Base-by-base conservation (phyloP, 2,113 vertebrate species). In the Nycticryphes semicollaris region DNA sequence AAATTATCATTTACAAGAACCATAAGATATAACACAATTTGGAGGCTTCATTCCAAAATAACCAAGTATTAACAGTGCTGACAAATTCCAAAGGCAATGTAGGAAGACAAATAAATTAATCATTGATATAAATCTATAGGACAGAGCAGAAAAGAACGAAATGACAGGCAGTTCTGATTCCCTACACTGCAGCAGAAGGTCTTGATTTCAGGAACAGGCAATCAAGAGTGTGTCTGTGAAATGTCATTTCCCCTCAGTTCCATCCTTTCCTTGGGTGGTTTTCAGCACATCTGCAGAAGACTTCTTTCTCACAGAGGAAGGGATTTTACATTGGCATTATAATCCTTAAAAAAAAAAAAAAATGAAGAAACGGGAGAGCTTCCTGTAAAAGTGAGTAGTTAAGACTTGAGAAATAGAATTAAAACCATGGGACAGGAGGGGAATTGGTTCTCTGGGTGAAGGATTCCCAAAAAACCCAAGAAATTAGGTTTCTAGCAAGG, bases 351-450 rank as follows among this genome's bases (percentile, higher is more conserved):
- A n/a, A 60, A 87, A 47, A 51, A 25, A 23, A 53, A 23, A 28
- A 22, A 5, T 59, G 13, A 56, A 20, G 2, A 31, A 18, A 10
- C 3, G 6, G 25, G 2, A 7, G 3, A 4, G 2, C 3, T 25
- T 70, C 31, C 27, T 67, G 63, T 68, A 69, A 74, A 78, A 92
- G 59, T 28, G 10, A 59, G 28, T 37, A 64, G 14, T 43, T 27
- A 33, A 64, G 30, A 74, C 10, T 43, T 69, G 12, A 83, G 67
- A 79, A 74, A 47, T 5, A 53, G 27, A 69, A 59, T 47, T 63
- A 64, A 89, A 81, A 59, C 57, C 17, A 64, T 14, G 5, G 21
- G 24, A 63, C 14, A 39, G 14, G n/a, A 53, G 69, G n/a, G 84
- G 3, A 12, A 56, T 37, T 57, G 4, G n/a, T 51, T 78, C n/a